phyloP scores from a whole-genome alignment of 2,888 invertebrate genomes.

The Orchesella flavescens region DNA sequence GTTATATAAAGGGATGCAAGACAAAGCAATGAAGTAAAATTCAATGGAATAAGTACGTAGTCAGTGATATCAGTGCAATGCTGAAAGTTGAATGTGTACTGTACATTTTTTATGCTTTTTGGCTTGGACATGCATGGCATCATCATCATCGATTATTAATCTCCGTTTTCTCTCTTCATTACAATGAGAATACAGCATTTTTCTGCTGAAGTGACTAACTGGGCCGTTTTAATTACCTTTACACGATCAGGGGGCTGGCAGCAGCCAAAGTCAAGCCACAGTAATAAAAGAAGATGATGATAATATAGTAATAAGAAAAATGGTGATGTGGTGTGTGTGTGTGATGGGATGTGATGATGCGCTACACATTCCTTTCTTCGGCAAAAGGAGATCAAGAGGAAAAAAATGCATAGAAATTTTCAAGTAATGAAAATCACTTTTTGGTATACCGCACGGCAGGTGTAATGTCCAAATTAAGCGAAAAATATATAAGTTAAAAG shows the following conservation, averaged over 20 bases:
- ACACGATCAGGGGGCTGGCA: conserved; percentile 59
- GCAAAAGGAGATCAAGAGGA: conserved; percentile 26
- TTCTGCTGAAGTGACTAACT: conserved; percentile 23
- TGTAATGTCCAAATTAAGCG: conserved; percentile 58
- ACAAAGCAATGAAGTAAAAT: not conserved
- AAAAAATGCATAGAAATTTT: not conserved
- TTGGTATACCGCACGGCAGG: conserved; percentile 47
- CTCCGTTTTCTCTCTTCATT: conserved; percentile 45
- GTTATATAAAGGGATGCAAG: conserved; percentile 22
- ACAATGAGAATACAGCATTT: conserved; percentile 31
- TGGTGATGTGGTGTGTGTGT: too few species aligned
- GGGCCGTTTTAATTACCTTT: conserved; percentile 56
- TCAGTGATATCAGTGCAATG: conserved; percentile 26
- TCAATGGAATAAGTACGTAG: conserved; percentile 8
- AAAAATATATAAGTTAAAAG: conserved; percentile 46
- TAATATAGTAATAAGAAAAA: not conserved
- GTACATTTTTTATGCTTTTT: not conserved
- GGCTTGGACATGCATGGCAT: conserved; percentile 18
- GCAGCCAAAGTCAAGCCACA: conserved; percentile 2
- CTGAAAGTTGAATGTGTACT: not conserved
- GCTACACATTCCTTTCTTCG: conserved; percentile 33
- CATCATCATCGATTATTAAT: conserved; percentile 50
- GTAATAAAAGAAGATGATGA: not conserved
- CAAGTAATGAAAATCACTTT: conserved; percentile 31
- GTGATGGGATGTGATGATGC: conserved; percentile 32